A percentile compares a stretch with the other conserved stretches of the same genome.
These are phyloP conservation scores for Elephantulus edwardii DNA, from an alignment of 2,113 vertebrate genomes.

Conservation along the genomic window DNA sequence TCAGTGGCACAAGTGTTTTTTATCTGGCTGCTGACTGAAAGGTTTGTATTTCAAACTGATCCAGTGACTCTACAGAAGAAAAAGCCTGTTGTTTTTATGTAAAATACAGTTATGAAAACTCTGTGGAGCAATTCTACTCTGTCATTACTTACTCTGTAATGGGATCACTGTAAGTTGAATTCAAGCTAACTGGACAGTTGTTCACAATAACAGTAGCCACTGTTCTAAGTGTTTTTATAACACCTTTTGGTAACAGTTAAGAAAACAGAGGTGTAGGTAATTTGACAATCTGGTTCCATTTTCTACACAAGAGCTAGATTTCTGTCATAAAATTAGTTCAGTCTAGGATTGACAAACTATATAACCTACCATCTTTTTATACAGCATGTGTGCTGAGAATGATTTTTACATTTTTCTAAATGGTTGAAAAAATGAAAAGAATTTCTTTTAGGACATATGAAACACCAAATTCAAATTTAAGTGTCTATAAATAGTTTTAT, in stretches of 20 bases:
- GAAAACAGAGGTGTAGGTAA: not conserved
- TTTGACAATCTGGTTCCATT: not conserved
- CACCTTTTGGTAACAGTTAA: not conserved
- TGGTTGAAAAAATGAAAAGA: conserved; percentile 28
- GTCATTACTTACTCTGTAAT: too few relatives aligned
- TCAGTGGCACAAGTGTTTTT: not conserved
- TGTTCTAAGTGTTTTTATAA: conserved; percentile 10
- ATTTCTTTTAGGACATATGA: not conserved
- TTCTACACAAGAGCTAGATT: not conserved
- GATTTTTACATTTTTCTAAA: conserved; percentile 23
- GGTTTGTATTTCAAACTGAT: too few relatives aligned
- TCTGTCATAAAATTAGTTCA: conserved; percentile 30
- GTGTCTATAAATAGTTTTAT: not conserved
- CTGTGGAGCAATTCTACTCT: not conserved
- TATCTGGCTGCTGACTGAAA: too few relatives aligned
- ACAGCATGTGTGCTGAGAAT: not conserved
- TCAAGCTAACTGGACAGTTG: not conserved
- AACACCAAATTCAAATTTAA: conserved; percentile 21
- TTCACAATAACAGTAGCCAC: not conserved
- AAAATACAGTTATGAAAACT: not conserved
- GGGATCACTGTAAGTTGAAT: too few relatives aligned
- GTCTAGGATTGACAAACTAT: not conserved
- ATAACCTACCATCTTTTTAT: not conserved
- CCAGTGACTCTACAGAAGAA: too few relatives aligned
- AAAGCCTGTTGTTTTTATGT: not conserved